Base-by-base conservation (phyloP, 2,113 vertebrate genomes). In the Cairina moschata region DNA sequence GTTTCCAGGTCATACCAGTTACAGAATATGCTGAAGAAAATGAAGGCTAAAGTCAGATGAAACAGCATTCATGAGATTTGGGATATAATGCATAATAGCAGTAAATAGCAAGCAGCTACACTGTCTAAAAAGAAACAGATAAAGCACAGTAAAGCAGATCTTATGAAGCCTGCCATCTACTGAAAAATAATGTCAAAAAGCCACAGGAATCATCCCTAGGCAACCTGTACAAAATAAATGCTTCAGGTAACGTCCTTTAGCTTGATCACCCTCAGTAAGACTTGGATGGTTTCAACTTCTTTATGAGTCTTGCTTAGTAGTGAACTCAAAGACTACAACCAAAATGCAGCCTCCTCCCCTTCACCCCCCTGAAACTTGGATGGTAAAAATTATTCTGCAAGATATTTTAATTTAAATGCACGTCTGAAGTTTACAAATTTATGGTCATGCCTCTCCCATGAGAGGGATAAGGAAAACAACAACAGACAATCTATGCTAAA, bases 161-260 rank as follows among this genome's bases (percentile, higher is more conserved):
- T 69, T 60, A 77, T 20, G 42, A 83, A 74, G 69, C 31, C 22
- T 59, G 59, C 26, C 68, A 83, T 44, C 55, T 55, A 73, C 63
- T 48, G 66, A 83, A 83, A 86, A 90, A 36, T 38, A 71, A 74
- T 3, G 13, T 72, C 32, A 48, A 32, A 31, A 90, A 81, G 80
- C 42, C 77, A 86, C 34, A 81, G 81, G 69, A 86, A 84, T 59
- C 63, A 92, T 83, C 42, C 48, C 74, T 72, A 91, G 38, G 84
- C 60, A 78, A 95, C 60, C n/a, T 62, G 88, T 90, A 83, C 85
- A 88, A 91, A 86, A 90, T 63, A 93, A 95, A 56, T 48, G 92
- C 62, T 93, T 92, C 56, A 40, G 42, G 88, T 75, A 2, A 59
- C 76, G 86, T 52, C 46, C 29, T 89, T 67, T 63, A 58, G 36